Conservation (phyloP, 2,113 vertebrate species). For the Echinops telfairi region DNA sequence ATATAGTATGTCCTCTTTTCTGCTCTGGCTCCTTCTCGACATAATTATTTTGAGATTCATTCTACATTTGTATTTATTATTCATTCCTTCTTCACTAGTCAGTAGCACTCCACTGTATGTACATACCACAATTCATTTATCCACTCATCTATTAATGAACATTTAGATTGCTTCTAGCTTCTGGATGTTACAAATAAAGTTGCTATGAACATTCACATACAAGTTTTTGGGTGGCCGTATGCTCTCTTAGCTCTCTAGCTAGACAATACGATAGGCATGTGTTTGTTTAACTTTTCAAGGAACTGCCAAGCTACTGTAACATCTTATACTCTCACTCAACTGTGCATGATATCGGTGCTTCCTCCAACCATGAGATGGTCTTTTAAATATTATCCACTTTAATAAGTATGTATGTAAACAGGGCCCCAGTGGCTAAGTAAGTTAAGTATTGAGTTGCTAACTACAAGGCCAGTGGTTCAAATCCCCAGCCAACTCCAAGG, state of each 20-base stretch:
- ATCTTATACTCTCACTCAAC: slow-evolving; percentile 12
- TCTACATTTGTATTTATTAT: not conserved
- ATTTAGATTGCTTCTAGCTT: slow-evolving; percentile 16
- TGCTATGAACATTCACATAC: not conserved
- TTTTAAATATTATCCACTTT: slow-evolving; percentile 44
- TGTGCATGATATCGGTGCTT: not conserved
- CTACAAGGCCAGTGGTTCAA: too few species aligned
- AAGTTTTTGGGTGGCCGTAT: not conserved
- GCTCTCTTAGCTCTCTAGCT: not conserved
- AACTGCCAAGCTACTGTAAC: not conserved
- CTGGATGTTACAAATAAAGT: slow-evolving; percentile 41
- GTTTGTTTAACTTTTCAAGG: slow-evolving; percentile 17
- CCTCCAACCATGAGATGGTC: not conserved
- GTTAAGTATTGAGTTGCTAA: too few species aligned
- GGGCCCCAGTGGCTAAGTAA: too few species aligned
- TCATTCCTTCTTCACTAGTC: slow-evolving; percentile 24
- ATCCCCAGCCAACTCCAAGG: too few species aligned
- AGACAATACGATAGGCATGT: not conserved
- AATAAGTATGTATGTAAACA: not conserved
- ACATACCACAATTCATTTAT: slow-evolving; percentile 32
- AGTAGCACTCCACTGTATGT: not conserved
- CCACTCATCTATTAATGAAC: not conserved
- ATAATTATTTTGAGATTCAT: slow-evolving; percentile 59
- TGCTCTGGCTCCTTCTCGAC: slow-evolving; percentile 17
- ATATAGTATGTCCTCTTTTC: not conserved